A percentile compares a stretch with the other conserved stretches of the same genome.
Conservation (phyloP, 2,113 vertebrate species). For the Actenoides hombroni region DNA sequence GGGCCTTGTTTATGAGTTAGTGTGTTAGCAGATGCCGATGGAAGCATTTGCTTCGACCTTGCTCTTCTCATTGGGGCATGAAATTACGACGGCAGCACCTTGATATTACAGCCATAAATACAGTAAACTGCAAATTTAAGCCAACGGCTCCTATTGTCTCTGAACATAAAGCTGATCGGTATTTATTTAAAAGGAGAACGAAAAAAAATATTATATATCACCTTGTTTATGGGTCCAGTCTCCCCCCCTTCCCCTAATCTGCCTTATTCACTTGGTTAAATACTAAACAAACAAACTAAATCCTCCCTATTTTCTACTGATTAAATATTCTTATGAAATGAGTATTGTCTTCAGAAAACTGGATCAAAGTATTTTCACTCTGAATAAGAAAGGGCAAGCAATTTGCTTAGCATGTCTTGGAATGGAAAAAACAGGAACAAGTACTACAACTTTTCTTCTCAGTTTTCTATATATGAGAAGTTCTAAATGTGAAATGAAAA, state of each 20-base stretch:
- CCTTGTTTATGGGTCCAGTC: conserved; percentile 97
- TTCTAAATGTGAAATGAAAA: conserved; percentile 36
- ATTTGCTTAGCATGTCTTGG: background rate
- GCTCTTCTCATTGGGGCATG: conserved; percentile 99
- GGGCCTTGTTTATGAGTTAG: conserved; percentile 99
- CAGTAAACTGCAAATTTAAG: conserved; percentile 99
- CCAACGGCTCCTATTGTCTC: conserved; percentile 99
- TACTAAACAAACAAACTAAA: conserved; percentile 79
- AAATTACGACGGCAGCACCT: conserved; percentile 99
- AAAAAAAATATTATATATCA: conserved; percentile 99
- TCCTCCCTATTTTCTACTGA: conserved; percentile 66
- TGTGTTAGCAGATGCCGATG: conserved; percentile 99
- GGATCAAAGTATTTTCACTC: conserved; percentile 50
- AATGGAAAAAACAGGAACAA: conserved; percentile 42
- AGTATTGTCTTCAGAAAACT: conserved; percentile 62
- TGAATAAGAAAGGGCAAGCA: conserved; percentile 19
- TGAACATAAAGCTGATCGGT: conserved; percentile 99
- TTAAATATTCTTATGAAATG: conserved; percentile 64
- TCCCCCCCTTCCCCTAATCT: conserved; percentile 77
- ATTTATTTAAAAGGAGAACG: conserved; percentile 99
- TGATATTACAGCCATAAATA: conserved; percentile 99
- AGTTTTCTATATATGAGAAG: background rate
- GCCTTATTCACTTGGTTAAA: conserved; percentile 78
- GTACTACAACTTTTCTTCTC: conserved; percentile 28
- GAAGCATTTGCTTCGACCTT: conserved; percentile 99